phyloP scores from a whole-genome alignment of 1,140 invertebrate species.

The Telenomus remus region DNA sequence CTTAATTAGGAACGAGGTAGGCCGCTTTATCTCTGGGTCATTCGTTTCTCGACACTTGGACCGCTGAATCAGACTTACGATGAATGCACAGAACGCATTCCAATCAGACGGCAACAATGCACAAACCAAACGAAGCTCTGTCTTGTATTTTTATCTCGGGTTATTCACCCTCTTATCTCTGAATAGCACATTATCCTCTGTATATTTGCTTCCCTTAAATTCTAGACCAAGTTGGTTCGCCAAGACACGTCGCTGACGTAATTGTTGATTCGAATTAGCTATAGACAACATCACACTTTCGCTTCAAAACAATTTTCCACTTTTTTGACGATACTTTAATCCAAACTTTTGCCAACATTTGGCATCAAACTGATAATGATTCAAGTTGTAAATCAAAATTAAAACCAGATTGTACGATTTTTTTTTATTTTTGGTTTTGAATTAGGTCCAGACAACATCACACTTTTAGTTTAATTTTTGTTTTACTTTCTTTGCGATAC shows the following conservation, averaged over 20 bases:
- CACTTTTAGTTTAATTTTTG: no score
- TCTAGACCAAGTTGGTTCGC: slow-evolving; percentile 35
- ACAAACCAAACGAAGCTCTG: slow-evolving; percentile 55
- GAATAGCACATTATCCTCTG: slow-evolving; percentile 61
- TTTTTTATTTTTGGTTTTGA: no score
- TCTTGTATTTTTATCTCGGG: slow-evolving; percentile 73
- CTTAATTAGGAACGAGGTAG: slow-evolving; percentile 69
- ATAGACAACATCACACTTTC: not conserved
- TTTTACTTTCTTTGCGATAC: no score
- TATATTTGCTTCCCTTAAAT: slow-evolving; percentile 33
- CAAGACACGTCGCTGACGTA: slow-evolving; percentile 22
- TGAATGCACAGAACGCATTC: slow-evolving; percentile 68
- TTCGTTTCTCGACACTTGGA: slow-evolving; percentile 70
- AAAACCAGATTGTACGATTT: no score
- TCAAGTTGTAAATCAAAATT: no score
- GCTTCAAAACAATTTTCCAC: no score
- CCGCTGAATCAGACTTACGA: slow-evolving; percentile 50
- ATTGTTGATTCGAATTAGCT: slow-evolving; percentile 8
- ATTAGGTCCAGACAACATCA: no score
- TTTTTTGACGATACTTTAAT: no score
- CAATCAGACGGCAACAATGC: slow-evolving; percentile 66
- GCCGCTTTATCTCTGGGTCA: slow-evolving; percentile 71
- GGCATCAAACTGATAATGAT: no score
- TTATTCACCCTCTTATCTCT: slow-evolving; percentile 72
- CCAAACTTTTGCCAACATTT: no score